Percentiles rank a stretch among this genome's conserved stretches.
These are phyloP conservation scores for Drosophila arizonae DNA, from an alignment of 1,140 invertebrate species.

Conservation along the genomic window DNA sequence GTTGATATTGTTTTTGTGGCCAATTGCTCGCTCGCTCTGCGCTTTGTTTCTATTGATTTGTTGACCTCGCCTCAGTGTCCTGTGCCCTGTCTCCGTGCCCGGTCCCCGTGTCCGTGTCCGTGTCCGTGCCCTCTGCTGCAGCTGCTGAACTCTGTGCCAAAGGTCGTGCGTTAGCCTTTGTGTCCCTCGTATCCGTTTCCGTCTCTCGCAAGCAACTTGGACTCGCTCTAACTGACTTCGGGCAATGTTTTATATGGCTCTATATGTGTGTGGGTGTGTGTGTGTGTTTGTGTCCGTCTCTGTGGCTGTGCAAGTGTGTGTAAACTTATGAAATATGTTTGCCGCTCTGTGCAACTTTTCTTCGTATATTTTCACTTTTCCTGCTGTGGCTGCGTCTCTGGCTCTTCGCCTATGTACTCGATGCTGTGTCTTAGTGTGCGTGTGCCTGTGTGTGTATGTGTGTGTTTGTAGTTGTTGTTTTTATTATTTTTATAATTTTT, in stretches of 20 bases:
- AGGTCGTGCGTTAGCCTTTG: constrained; percentile 78
- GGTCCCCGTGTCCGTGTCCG: constrained; percentile 40
- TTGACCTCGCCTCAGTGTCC: constrained; percentile 47
- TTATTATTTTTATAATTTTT: constrained; percentile 65
- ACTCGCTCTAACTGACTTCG: constrained; percentile 54
- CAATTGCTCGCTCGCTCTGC: constrained; percentile 33
- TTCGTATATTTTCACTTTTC: constrained; percentile 78
- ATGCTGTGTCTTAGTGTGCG: constrained; percentile 22
- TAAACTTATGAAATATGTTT: constrained; percentile 79
- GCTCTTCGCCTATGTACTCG: constrained; percentile 33
- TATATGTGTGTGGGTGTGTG: constrained; percentile 11
- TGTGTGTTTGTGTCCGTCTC: constrained; percentile 7
- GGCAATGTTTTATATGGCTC: constrained; percentile 44
- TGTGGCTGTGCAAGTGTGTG: constrained; percentile 41
- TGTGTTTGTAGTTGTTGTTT: constrained; percentile 29
- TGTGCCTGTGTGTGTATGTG: constrained; percentile 16
- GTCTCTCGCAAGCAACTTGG: constrained; percentile 43
- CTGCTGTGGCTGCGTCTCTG: constrained; percentile 45
- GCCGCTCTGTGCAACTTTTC: constrained; percentile 58
- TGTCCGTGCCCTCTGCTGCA: constrained; percentile 41
- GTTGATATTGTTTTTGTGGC: constrained; percentile 22
- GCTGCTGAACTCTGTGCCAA: constrained; percentile 73
- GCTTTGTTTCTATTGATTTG: constrained; percentile 64
- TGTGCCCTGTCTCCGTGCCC: constrained; percentile 31
- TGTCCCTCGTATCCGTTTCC: constrained; percentile 30